These are phyloP conservation scores for Drosophila fuyamai DNA, from an alignment of 1,140 invertebrate species.

Conservation along the genomic window DNA sequence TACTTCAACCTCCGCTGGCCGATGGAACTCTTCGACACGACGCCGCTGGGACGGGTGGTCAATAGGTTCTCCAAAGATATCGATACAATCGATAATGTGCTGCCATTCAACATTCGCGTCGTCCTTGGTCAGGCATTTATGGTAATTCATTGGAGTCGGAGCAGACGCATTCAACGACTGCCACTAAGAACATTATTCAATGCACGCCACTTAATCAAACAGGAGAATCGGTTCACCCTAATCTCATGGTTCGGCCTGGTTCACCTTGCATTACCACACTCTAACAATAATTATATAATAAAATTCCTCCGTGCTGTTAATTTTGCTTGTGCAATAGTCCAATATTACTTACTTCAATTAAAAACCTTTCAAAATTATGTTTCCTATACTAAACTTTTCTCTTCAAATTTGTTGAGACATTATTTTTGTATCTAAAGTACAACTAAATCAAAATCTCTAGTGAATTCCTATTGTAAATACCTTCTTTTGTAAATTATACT, in stretches of 20 bases:
- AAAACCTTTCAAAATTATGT: too few species aligned
- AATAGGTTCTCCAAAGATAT: slow-evolving; percentile 92
- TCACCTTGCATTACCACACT: slow-evolving; percentile 14
- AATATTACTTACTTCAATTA: too few species aligned
- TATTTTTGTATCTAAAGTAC: too few species aligned
- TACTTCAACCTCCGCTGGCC: slow-evolving; percentile 88
- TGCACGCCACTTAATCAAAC: slow-evolving; percentile 9
- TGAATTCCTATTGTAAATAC: too few species aligned
- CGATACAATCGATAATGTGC: slow-evolving; percentile 88
- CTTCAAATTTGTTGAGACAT: too few species aligned
- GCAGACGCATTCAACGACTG: slow-evolving; percentile 9
- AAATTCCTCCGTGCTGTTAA: neutral
- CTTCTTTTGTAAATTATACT: too few species aligned
- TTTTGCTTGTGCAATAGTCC: neutral
- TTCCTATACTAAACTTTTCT: too few species aligned
- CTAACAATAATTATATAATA: slow-evolving; percentile 1
- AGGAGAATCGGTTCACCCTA: slow-evolving; percentile 6
- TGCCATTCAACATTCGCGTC: slow-evolving; percentile 84
- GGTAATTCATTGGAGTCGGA: slow-evolving; percentile 68
- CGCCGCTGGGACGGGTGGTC: slow-evolving; percentile 90
- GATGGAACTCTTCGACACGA: slow-evolving; percentile 92
- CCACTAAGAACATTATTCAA: slow-evolving; percentile 14
- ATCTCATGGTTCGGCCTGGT: slow-evolving; percentile 12
- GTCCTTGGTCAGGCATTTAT: slow-evolving; percentile 75
- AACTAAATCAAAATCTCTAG: too few species aligned